Percentiles rank a stretch among this genome's conserved stretches.
Evolutionary conservation across 2,797 vertebrate genomes (phyloP).

Genomic region (Centroberyx gerrardi): DNA sequence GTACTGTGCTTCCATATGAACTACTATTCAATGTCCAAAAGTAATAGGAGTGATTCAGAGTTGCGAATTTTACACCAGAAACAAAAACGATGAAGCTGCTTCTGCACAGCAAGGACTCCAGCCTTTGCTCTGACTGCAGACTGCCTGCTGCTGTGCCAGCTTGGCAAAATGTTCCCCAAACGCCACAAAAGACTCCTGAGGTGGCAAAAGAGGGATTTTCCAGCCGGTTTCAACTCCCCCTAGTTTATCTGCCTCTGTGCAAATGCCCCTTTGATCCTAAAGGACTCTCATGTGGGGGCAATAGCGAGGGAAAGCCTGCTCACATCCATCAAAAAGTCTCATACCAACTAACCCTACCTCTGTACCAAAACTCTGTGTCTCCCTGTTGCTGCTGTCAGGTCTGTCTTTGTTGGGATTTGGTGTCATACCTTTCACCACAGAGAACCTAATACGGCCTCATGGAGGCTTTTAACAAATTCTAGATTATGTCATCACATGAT

Average conservation of each 20-base stretch:
- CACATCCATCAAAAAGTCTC: conserved; percentile 43
- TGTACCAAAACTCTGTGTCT: conserved; percentile 7
- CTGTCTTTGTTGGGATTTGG: conserved; percentile 41
- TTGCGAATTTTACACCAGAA: too few species aligned
- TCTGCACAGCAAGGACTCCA: too few species aligned
- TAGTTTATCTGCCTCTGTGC: neutral
- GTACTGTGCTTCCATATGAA: neutral
- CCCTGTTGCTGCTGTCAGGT: neutral
- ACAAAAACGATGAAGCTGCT: too few species aligned
- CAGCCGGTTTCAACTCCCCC: neutral
- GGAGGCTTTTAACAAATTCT: conserved; percentile 50
- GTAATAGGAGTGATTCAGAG: too few species aligned
- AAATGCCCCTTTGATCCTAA: conserved; percentile 28
- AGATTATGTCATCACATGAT: conserved; percentile 74
- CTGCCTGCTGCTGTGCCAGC: too few species aligned
- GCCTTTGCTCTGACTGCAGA: too few species aligned
- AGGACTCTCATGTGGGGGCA: conserved; percentile 33
- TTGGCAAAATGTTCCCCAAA: too few species aligned
- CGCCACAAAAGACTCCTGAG: conserved; percentile 1
- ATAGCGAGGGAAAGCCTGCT: neutral
- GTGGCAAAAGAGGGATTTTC: conserved; percentile 30
- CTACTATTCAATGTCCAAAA: too few species aligned
- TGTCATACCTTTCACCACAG: conserved; percentile 44
- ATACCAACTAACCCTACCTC: conserved; percentile 16
- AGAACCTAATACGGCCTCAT: conserved; percentile 30